Evolutionary conservation across 2,888 invertebrate genomes (phyloP), one percentile per base, ranked within the genome.

Genomic region (Agapostemon virescens): DNA sequence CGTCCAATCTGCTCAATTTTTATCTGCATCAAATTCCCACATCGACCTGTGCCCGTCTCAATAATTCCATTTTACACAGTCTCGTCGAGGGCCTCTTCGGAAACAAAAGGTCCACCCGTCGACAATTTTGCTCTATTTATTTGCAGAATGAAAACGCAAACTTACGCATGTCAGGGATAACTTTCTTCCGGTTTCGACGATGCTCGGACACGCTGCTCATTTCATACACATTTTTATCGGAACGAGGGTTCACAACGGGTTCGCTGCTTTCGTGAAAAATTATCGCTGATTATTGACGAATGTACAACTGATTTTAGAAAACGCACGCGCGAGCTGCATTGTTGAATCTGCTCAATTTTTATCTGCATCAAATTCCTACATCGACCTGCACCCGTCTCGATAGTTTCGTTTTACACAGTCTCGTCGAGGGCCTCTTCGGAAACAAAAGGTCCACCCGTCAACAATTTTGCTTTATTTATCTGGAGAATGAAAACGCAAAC

Each of bases 61-160:
- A n/a, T 63, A 4, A 36, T 63, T 63, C n/a, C 9, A 63, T 63
- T n/a, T 63, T 6, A n/a, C n/a, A 6, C 55, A 17, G 55, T 7
- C 26, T 17, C 15, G 55, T 26, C 26, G 55, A 55, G 55, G 7
- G 20, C 3, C n/a, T 20, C 61, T 9, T 33, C 30, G 15, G 61
- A 61, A 61, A 61, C 33, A 61, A 61, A 33, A 61, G 61, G 30
- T 61, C 33, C 33, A 20, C 20, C 61, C 17, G 15, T 55, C 55
- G 20, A 30, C 61, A 61, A 61, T 33, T 61, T 61, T 33, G 61
- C 33, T 33, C 61, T 61, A 33, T 61, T 61, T 61, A 30, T 20
- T 6, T 15, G 30, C 20, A 20, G 58, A 33, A 61, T 61, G 58
- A 61, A 61, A 61, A 61, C 33, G 7, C 58, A 0, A 17, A 20